phyloP scores from a whole-genome alignment of 2,888 invertebrate species.

The Dysmachus trigonus region DNA sequence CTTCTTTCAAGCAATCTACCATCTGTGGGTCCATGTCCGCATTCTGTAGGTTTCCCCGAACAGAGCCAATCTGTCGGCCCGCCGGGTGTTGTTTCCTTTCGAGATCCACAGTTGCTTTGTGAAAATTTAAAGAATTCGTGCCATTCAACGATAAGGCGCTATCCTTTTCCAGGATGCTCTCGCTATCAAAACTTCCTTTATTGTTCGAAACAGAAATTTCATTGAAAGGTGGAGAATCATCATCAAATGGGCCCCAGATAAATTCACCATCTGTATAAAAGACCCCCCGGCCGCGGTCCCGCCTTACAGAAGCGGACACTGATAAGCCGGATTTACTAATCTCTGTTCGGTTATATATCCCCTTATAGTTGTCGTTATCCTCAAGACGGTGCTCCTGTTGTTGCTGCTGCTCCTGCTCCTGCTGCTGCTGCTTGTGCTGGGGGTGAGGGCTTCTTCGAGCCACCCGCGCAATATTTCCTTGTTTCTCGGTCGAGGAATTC shows the following conservation, averaged over 20 bases:
- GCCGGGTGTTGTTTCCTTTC: neutral
- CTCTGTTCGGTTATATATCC: slow-evolving; percentile 43
- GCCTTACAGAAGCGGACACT: slow-evolving; percentile 24
- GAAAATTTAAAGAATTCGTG: slow-evolving; percentile 7
- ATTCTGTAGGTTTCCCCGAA: neutral
- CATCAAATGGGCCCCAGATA: slow-evolving; percentile 43
- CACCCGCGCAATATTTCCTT: slow-evolving; percentile 38
- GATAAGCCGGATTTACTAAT: slow-evolving; percentile 41
- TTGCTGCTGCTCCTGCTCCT: too few relatives aligned
- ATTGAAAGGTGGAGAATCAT: neutral
- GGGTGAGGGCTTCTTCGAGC: slow-evolving; percentile 45
- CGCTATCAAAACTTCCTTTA: neutral
- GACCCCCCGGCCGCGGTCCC: slow-evolving; percentile 53
- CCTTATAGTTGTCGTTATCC: slow-evolving; percentile 37
- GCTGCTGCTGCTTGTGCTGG: too few relatives aligned
- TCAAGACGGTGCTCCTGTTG: slow-evolving; percentile 36
- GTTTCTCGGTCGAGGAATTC: neutral
- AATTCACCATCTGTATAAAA: slow-evolving; percentile 55
- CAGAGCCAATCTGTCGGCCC: neutral
- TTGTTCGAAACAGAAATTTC: neutral
- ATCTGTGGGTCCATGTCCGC: neutral
- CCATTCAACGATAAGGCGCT: neutral
- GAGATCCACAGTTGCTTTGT: neutral
- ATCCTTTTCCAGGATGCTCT: neutral
- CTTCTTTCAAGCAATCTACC: neutral